Evolutionary conservation across 2,113 vertebrate species (phyloP).

Genomic region (Phyllostomus hastatus): DNA sequence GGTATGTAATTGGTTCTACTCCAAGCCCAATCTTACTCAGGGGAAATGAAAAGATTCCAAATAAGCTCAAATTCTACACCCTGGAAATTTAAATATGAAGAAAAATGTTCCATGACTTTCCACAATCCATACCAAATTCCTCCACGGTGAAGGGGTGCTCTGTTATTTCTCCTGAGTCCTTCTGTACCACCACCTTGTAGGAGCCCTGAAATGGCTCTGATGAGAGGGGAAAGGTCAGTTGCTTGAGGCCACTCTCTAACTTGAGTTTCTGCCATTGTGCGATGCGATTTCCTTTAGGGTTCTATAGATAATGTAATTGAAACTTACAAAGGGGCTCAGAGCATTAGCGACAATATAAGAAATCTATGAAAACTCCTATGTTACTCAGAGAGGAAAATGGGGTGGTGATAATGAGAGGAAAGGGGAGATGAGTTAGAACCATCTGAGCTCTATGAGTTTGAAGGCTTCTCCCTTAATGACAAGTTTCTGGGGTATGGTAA

Average conservation of each 20-base stretch:
- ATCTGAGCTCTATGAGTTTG: not conserved
- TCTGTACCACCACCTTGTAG: slow-evolving; percentile 75
- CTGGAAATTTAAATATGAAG: not conserved
- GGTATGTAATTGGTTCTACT: not conserved
- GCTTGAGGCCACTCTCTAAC: slow-evolving; percentile 75
- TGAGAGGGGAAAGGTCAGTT: slow-evolving; percentile 79
- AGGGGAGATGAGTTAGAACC: not conserved
- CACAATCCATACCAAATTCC: slow-evolving; percentile 81
- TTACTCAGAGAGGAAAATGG: not conserved
- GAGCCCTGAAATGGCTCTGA: slow-evolving; percentile 80
- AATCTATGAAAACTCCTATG: not conserved
- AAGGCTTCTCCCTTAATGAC: not conserved
- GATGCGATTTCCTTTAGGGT: slow-evolving; percentile 80
- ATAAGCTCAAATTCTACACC: not conserved
- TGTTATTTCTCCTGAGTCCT: not conserved
- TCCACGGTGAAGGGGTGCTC: slow-evolving; percentile 76
- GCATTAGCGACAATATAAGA: not conserved
- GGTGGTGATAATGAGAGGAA: not conserved
- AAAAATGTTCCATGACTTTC: not conserved
- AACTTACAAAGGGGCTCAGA: not conserved
- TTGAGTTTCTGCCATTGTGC: slow-evolving; percentile 76
- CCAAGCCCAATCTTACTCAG: not conserved
- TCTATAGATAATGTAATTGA: slow-evolving; percentile 65
- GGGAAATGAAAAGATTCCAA: not conserved
- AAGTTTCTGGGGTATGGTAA: not conserved